Base-by-base conservation (phyloP, 2,797 vertebrate genomes). In the Loris lydekkerianus region DNA sequence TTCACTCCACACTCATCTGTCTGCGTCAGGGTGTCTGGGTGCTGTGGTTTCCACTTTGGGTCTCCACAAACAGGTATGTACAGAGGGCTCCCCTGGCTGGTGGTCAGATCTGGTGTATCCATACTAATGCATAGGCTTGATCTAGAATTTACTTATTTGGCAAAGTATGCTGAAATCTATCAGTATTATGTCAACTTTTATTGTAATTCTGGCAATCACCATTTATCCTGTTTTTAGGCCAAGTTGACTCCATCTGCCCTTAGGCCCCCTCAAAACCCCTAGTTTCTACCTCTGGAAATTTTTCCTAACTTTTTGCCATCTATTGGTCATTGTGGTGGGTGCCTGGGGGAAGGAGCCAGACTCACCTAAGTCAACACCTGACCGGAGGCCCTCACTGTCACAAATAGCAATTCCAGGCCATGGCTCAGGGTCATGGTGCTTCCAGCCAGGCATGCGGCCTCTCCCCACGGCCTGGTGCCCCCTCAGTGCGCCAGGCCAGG, bases 11-110 rank as follows among this genome's bases (percentile, higher is more conserved):
- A 75, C n/a, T 23, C 34, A 1, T 29, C 14, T 5, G 11, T 17
- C 14, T 0, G 8, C 27, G 34, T 27, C 58, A 6, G 27, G 29
- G 3, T 46, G 6, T 53, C 3, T 8, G 11, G 40, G 43, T 3
- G 13, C 65, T 10, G n/a, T 6, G 15, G 58, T 20, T 2, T 4
- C 70, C n/a, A 3, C 17, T 1, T 23, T 13, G 17, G n/a, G 8
- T 7, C 11, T 46, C 46, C 61, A 3, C 25, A 0, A 3, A 0
- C 1, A 34, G 15, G 49, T 53, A 15, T 53, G 21, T 2, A 1
- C 43, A 11, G 29, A 4, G 5, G 25, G 27, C n/a, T 7, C 13
- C 53, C 23, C 7, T 3, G 17, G 43, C 0, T 1, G 6, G 2
- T 11, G 10, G 8, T 43, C 61, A 3, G 23, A 5, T 9, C 53